Base-by-base conservation (phyloP, 2,888 invertebrate genomes). In the Thereva nobilitata region DNA sequence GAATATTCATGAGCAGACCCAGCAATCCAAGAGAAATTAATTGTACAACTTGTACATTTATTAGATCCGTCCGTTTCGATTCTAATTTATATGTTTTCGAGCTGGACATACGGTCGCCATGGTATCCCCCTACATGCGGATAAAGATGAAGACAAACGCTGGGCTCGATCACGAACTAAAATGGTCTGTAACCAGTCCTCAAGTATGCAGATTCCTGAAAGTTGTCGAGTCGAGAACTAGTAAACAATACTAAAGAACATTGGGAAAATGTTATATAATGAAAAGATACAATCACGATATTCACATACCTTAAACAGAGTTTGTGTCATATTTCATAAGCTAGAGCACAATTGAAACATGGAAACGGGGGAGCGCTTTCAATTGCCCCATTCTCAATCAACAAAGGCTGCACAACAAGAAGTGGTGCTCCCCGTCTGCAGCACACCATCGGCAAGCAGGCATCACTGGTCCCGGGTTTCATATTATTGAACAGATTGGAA, bases 321-420 rank as follows among this genome's bases (percentile, higher is more conserved):
- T 45, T 49, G 49, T 67, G 63, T 64, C 67, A 67, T 67, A 67
- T 67, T 67, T 67, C 67, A 67, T 67, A 67, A 67, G 53, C 53
- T 52, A 34, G 57, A 61, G 59, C 52, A 67, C 67, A 67, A 67
- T 67, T 67, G 67, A 63, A 67, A 64, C 63, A 63, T 67, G 67
- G 55, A 61, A 34, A 50, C 7, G 52, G 52, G 34, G 59, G 37
- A 37, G 53, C 41, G 59, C 61, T 40, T 44, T 41, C n/a, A 9
- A 23, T 44, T 47, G 59, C 38, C 50, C 67, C 61, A 67, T 67
- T 67, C 67, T 42, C 34, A 44, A 38, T 8, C 35, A 45, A 53
- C 56, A 66, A 57, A 57, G 57, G 35, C 57, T 38, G 12, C n/a
- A n/a, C n/a, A 10, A n/a, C 61, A 23, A 34, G 41, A 61, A 61